Evolutionary conservation across 2,888 invertebrate genomes (phyloP), one percentile per base, ranked within the genome.

Genomic region (Lasioglossum marginatum): DNA sequence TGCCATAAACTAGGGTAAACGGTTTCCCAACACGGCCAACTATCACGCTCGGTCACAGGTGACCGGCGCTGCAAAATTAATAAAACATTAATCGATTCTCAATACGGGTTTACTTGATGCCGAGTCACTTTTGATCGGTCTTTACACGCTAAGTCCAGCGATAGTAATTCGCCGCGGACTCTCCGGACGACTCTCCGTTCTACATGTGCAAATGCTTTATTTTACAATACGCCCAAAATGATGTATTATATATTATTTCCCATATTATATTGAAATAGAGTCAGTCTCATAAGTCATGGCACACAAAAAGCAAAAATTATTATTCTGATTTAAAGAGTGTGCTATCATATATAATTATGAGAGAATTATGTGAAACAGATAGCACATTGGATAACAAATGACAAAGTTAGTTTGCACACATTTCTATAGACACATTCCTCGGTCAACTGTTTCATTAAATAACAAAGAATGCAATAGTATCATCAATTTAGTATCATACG

Each of bases 81-180:
- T 68, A 37, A 37, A 68, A 68, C 68, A 10, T 37, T 68, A 68
- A 68, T 68, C 37, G 68, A 68, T 68, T 68, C 37, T 10, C 14
- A 23, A 23, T 8, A 19, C 23, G 23, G 19, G 66, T 23, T 14
- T 31, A 63, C 14, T 16, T 12, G 4, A 12, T 23, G 4, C 12
- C 37, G 34, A 2, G 68, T 68, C 37, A 37, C 10, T 23, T 23
- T 68, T 37, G 68, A 68, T 37, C 37, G 34, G 68, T 37, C 68
- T 37, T 23, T 37, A 68, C 68, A 68, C 68, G 1, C 19, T 12
- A 19, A 34, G 34, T 40, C 12, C 34, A 34, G 3, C 34, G 34
- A 19, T 34, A 2, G 31, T 34, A 23, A 68, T 23, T 19, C 2
- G 8, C 19, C 19, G 63, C 31, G 63, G 19, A 6, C 14, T 31